phyloP scores from a whole-genome alignment of 1,140 invertebrate species.

The Drusus annulatus region DNA sequence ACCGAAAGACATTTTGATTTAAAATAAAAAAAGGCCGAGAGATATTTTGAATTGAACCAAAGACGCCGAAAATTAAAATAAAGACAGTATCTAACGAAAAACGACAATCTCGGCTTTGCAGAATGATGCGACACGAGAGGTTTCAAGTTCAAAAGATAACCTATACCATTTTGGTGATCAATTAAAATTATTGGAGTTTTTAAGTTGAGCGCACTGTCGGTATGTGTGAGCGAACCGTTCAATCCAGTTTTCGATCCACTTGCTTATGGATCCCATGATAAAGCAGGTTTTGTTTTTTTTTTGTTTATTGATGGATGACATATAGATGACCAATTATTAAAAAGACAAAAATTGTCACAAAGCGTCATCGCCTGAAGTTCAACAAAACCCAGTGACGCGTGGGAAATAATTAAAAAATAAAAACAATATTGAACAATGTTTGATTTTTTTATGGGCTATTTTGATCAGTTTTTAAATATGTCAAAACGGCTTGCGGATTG shows the following conservation, averaged over 20 bases:
- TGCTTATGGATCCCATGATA: conserved; percentile 29
- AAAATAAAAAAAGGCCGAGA: too few relatives aligned
- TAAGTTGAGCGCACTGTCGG: conserved; percentile 27
- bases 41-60: too few relatives aligned
- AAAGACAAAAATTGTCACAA: conserved; percentile 56
- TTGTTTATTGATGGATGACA: conserved; percentile 11
- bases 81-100: too few relatives aligned
- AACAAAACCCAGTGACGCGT: not conserved
- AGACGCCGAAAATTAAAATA: too few relatives aligned
- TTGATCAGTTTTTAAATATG: conserved; percentile 7
- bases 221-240: conserved; percentile 31
- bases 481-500: not conserved
- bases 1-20: too few relatives aligned
- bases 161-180: conserved; percentile 50
- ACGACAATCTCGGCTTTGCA: not conserved
- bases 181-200: conserved; percentile 55
- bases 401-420: conserved; percentile 24
- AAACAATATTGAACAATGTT: too few relatives aligned
- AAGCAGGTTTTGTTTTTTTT: conserved; percentile 45
- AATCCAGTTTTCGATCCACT: conserved; percentile 26
- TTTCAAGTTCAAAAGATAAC: conserved; percentile 48
- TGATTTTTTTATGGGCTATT: not conserved
- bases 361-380: conserved; percentile 45
- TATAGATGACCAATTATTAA: conserved; percentile 52
- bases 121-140: conserved; percentile 27